phyloP scores from a whole-genome alignment of 2,888 invertebrate genomes.

The Mamestra brassicae region DNA sequence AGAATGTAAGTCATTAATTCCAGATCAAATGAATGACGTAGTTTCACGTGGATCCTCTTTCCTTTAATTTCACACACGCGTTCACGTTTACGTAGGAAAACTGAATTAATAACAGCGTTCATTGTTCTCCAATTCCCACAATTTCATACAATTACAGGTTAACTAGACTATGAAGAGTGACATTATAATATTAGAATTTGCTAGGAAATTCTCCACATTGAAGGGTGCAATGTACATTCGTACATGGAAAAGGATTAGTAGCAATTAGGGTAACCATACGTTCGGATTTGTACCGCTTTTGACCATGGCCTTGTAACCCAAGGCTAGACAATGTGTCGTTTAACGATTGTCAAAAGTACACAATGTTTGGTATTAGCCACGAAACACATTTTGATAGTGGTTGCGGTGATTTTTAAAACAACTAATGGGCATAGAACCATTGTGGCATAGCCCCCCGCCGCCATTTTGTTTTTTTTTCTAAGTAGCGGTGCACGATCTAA shows the following conservation, averaged over 20 bases:
- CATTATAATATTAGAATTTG: conserved; percentile 7
- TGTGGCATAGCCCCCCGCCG: no score
- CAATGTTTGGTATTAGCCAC: no score
- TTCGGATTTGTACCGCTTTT: neutral
- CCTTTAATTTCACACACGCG: conserved; percentile 12
- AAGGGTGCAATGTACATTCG: neutral
- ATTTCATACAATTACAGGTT: conserved; percentile 17
- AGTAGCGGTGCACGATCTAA: no score
- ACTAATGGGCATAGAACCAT: no score
- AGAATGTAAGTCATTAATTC: conserved; percentile 19
- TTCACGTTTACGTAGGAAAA: neutral
- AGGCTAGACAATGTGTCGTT: no score
- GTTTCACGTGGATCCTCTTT: conserved; percentile 3
- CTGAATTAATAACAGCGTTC: conserved; percentile 3
- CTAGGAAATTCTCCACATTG: neutral
- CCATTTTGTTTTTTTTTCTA: no score
- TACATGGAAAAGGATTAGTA: neutral
- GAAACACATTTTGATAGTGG: no score
- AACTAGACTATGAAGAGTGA: neutral
- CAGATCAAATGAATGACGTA: conserved; percentile 24
- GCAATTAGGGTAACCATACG: neutral
- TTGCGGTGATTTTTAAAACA: no score
- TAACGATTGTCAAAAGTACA: no score
- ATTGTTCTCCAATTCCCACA: conserved; percentile 40
- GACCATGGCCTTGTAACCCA: no score